These are phyloP conservation scores for Dolomedes plantarius DNA, from an alignment of 2,888 invertebrate species.

Conservation along the genomic window DNA sequence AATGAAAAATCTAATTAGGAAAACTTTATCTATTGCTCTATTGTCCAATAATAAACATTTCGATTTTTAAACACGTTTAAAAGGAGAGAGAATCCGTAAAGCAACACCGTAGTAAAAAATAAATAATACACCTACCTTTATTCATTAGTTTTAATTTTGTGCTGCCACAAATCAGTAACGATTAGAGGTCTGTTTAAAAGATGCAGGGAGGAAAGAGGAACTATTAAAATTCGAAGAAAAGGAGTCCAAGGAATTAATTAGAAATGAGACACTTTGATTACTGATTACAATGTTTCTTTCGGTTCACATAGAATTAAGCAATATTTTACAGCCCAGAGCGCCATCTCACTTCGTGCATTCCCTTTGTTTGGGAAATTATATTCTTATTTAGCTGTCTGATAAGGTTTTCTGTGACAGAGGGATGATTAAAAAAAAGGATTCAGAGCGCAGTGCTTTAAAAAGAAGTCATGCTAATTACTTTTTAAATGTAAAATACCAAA, in stretches of 20 bases:
- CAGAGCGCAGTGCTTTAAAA: no score
- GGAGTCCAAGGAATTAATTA: constrained; percentile 47
- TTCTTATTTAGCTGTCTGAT: no score
- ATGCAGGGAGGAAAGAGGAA: background rate
- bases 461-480: no score
- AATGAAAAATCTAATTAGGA: constrained; percentile 13
- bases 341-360: no score
- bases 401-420: no score
- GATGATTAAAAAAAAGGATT: no score
- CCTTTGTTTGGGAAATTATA: no score
- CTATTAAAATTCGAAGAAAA: constrained; percentile 38
- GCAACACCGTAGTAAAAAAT: background rate
- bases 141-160: constrained; percentile 53
- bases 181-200: constrained; percentile 19
- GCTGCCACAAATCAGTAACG: constrained; percentile 50
- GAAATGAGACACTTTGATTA: constrained; percentile 57
- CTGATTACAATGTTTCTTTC: background rate
- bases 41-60: constrained; percentile 12
- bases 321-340: no score
- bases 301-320: background rate
- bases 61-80: constrained; percentile 8
- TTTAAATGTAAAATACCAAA: no score
- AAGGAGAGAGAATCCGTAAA: background rate
- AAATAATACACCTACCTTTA: background rate
- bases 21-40: background rate